These are phyloP conservation scores for Diarsia rubi DNA, from an alignment of 2,888 invertebrate genomes.

Conservation along the genomic window DNA sequence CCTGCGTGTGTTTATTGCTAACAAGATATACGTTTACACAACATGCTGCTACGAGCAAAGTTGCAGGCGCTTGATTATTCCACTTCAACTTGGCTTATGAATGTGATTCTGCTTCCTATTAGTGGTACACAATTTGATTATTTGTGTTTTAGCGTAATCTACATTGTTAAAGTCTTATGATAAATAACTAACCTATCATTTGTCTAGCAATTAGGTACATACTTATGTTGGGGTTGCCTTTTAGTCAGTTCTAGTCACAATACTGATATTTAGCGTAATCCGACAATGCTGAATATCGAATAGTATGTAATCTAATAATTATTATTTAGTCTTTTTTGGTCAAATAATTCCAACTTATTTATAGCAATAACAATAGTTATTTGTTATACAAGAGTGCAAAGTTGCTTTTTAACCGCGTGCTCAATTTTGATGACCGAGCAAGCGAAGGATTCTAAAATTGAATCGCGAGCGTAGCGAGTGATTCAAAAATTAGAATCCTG, in stretches of 20 bases:
- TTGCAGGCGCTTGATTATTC: slow-evolving; percentile 66
- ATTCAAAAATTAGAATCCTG: too few species aligned
- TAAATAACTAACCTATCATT: background rate
- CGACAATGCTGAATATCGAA: too few species aligned
- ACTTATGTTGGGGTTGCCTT: background rate
- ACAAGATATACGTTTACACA: slow-evolving; percentile 55
- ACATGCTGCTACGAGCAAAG: slow-evolving; percentile 58
- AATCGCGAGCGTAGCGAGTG: too few species aligned
- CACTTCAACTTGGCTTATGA: slow-evolving; percentile 29
- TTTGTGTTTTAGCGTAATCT: background rate
- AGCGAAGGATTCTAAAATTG: too few species aligned
- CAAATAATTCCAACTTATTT: background rate
- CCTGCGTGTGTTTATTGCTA: slow-evolving; percentile 67
- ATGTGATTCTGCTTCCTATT: slow-evolving; percentile 10
- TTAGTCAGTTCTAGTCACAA: too few species aligned
- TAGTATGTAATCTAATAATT: too few species aligned
- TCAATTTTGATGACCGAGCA: too few species aligned
- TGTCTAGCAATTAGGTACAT: background rate
- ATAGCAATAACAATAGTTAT: too few species aligned
- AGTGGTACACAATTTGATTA: background rate
- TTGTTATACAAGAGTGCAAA: too few species aligned
- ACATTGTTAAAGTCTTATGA: background rate
- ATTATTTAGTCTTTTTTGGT: too few species aligned
- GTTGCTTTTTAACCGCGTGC: too few species aligned
- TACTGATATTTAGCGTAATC: too few species aligned